A percentile compares a stretch with the other conserved stretches of the same genome.
Conservation (phyloP, 2,113 vertebrate genomes). For the Antechinus stuartii region DNA sequence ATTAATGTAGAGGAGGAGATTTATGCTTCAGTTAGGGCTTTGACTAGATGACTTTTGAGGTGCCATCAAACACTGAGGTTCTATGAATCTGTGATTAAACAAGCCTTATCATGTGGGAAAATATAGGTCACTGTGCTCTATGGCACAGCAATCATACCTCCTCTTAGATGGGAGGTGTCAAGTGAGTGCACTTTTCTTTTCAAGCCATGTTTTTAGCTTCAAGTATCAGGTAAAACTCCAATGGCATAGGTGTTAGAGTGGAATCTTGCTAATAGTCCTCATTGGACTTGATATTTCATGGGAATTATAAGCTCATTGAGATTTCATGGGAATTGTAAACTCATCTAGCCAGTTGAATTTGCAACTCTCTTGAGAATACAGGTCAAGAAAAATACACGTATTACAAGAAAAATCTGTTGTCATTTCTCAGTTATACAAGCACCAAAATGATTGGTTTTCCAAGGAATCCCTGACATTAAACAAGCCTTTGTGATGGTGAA, state of each 20-base stretch:
- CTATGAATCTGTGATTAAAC: not conserved
- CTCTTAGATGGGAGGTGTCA: rapidly evolving
- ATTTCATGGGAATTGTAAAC: not conserved
- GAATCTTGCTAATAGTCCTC: not conserved
- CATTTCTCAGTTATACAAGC: not conserved
- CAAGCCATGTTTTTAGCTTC: not conserved
- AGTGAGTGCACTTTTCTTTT: not conserved
- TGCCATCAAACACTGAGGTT: not conserved
- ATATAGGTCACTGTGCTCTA: not conserved
- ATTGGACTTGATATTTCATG: rapidly evolving
- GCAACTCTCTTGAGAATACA: not conserved
- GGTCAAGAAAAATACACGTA: not conserved
- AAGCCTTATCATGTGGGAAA: not conserved
- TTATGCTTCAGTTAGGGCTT: not conserved
- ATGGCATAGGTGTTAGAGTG: rapidly evolving
- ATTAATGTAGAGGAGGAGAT: not conserved
- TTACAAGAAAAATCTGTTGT: not conserved
- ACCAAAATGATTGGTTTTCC: rapidly evolving
- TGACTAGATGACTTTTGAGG: not conserved
- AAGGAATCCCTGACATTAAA: not conserved
- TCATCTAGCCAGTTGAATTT: rapidly evolving
- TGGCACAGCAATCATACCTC: not conserved
- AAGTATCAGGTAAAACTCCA: not conserved
- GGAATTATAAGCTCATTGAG: not conserved
- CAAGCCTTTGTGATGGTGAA: too few species aligned